A percentile compares a stretch with the other conserved stretches of the same genome.
Evolutionary conservation across 2,113 vertebrate species (phyloP).

Genomic region (Rhynchomys soricoides): DNA sequence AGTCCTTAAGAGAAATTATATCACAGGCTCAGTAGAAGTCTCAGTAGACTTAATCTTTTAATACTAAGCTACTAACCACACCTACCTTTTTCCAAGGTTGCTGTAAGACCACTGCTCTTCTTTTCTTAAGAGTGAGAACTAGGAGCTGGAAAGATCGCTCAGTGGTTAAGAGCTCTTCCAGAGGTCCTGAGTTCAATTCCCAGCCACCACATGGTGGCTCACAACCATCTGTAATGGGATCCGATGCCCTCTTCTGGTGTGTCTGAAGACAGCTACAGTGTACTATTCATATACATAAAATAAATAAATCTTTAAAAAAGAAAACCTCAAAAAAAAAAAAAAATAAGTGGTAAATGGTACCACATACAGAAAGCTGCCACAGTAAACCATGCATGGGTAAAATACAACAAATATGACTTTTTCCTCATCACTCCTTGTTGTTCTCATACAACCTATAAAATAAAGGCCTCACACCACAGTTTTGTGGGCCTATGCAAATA

Average conservation of each 20-base stretch:
- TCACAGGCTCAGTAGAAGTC: not conserved
- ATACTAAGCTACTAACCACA: not conserved
- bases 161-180: too few relatives aligned
- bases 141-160: not conserved
- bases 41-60: not conserved
- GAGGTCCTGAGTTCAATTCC: too few relatives aligned
- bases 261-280: too few relatives aligned
- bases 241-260: too few relatives aligned
- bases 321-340: not conserved
- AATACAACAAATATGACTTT: slow-evolving; percentile 26
- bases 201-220: too few relatives aligned
- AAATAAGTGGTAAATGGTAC: not conserved
- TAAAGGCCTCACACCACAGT: not conserved
- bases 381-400: not conserved
- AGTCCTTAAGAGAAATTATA: slow-evolving; percentile 37
- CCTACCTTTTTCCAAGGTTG: not conserved
- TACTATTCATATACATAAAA: too few relatives aligned
- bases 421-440: not conserved
- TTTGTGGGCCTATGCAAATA: slow-evolving; percentile 17
- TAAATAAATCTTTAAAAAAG: too few relatives aligned
- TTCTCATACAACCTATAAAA: slow-evolving; percentile 44
- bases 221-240: too few relatives aligned
- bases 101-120: not conserved
- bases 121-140: not conserved
- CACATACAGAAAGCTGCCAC: not conserved